Evolutionary conservation across 1,140 invertebrate species (phyloP), one percentile per base, ranked within the genome.

Genomic region (Megalonaias nervosa): DNA sequence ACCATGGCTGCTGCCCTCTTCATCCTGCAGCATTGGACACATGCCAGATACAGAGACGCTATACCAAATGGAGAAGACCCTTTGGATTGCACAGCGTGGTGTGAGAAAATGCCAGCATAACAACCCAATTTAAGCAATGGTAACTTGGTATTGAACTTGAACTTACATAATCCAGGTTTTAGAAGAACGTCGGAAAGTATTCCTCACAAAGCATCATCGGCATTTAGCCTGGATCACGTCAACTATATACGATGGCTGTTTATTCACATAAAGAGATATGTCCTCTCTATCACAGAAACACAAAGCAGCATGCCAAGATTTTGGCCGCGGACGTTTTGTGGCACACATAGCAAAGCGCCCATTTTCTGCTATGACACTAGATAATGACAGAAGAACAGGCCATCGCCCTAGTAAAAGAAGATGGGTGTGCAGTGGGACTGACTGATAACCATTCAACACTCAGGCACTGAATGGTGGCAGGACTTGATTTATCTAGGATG

Each of bases 311-410:
- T 11, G 21, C 48, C 11, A 26, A 55, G 2, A 62, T 13, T 74
- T 77, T 57, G 59, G 56, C 38, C 23, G 60, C 5, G 75, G 75
- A n/a, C 38, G 55, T 31, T 65, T 85, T 55, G 73, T 75, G 59
- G 66, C 77, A 26, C 62, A 78, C 2, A 66, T 62, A 67, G 21
- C 56, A 19, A 21, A 23, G 58, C 56, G 31, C 5, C 31, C 48
- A 12, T 78, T 78, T 48, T 86, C 83, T 64, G 62, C 75, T 16
- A 83, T 86, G n/a, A 57, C 75, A 55, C 77, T 86, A 65, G 84
- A 86, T 69, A 82, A 86, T n/a, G 56, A 81, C 79, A 6, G 84
- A 86, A 74, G 84, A 86, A 60, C 85, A 79, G 48, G 61, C 48
- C 66, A 78, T 73, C 58, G 61, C 59, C 15, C 23, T 78, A 9